Evolutionary conservation across 2,888 invertebrate species (phyloP), one percentile per base, ranked within the genome.

Genomic region (Drosophila kokeensis): DNA sequence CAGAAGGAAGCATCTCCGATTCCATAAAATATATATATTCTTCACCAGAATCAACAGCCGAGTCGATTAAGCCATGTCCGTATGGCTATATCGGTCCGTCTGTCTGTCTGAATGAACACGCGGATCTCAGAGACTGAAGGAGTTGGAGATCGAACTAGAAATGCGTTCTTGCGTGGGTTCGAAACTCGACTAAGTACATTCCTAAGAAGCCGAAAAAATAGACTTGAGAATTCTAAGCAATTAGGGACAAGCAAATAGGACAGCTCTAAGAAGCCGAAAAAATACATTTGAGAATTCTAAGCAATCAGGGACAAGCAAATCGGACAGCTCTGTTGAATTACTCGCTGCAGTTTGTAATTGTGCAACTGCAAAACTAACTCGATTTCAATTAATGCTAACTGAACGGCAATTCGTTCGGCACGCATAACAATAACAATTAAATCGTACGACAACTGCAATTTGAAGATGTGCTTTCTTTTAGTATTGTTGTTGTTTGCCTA

Each of bases 351-450:
- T 42, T 58, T 36, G 57, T 52, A 52, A 59, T 58, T 69, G 58
- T 21, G 32, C 34, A 50, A 40, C 40, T 32, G 21, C 7, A 60
- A 60, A 54, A 32, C 18, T 15, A 32, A 30, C 24, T 55, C 60
- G 69, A 63, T 57, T 62, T 50, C 50, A 73, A 69, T 77, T 69
- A 67, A 64, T 49, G 63, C 38, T 50, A 66, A 73, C 72, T 66
- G 71, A 70, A 73, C 49, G 60, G 54, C 89, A 79, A 84, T 84
- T 81, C 81, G 78, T 58, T 36, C 38, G 30, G 48, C 57, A 68
- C 69, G 90, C 86, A 87, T 80, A 83, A 90, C 87, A 82, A 90
- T 89, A 90, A 83, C 90, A 87, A 90, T 90, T 90, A 87, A 88
- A 90, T 71, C 80, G 80, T 86, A 88, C 90, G 87, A 87, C 90